Evolutionary conservation across 2,888 invertebrate genomes (phyloP).

Genomic region (Anarsia innoxiella): DNA sequence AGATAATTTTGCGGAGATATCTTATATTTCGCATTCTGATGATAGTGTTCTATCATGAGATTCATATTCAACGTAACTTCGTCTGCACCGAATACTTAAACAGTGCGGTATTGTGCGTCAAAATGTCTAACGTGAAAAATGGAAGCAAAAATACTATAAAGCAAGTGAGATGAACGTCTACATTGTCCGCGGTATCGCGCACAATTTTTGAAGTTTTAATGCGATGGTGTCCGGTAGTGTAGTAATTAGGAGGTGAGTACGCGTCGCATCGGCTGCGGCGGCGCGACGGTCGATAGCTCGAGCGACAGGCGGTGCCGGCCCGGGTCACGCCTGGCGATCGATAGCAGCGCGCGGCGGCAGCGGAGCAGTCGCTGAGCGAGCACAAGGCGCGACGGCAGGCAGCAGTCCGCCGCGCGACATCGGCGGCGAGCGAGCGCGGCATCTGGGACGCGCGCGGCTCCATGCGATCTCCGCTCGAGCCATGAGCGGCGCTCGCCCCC

Average conservation of each 20-base stretch:
- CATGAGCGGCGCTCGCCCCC: slow-evolving; percentile 75
- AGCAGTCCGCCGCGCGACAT: slow-evolving; percentile 51
- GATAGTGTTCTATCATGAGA: too few species aligned
- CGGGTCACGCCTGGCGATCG: slow-evolving; percentile 60
- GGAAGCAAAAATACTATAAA: slow-evolving; percentile 13
- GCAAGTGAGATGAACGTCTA: slow-evolving; percentile 29
- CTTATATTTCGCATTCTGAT: too few species aligned
- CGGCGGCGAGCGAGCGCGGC: slow-evolving; percentile 36
- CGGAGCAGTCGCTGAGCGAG: slow-evolving; percentile 48
- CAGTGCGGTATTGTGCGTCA: too few species aligned
- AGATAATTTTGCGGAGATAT: too few species aligned
- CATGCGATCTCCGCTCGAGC: slow-evolving; percentile 60
- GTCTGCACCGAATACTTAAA: too few species aligned
- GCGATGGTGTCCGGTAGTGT: slow-evolving; percentile 39
- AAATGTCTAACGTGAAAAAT: too few species aligned
- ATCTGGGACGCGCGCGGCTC: slow-evolving; percentile 37
- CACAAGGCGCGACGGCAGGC: slow-evolving; percentile 41
- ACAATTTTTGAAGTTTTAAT: slow-evolving; percentile 51
- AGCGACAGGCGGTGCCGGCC: slow-evolving; percentile 62
- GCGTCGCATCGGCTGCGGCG: slow-evolving; percentile 55
- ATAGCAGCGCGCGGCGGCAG: slow-evolving; percentile 44
- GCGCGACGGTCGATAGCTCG: slow-evolving; percentile 60
- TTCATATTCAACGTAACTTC: too few species aligned
- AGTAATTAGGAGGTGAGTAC: slow-evolving; percentile 55
- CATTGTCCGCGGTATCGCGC: slow-evolving; percentile 35